Conservation (phyloP, 2,888 invertebrate genomes). For the Pristionchus entomophagus region DNA sequence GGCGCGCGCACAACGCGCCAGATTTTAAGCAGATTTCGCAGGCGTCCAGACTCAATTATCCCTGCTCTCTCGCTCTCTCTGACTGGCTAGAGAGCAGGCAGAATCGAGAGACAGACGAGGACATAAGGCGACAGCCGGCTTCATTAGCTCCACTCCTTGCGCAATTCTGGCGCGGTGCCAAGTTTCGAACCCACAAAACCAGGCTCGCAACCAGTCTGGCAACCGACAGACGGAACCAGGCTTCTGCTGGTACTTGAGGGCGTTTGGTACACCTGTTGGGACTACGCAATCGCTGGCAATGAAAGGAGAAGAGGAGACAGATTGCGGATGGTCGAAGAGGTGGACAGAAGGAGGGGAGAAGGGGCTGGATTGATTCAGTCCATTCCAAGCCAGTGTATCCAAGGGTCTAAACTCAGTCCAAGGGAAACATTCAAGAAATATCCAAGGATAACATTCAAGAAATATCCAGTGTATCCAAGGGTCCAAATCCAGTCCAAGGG, state of each 20-base stretch:
- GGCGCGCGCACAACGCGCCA: constrained; percentile 6
- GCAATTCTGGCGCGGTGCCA: background rate
- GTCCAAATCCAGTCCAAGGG: too few relatives aligned
- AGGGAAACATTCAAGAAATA: too few relatives aligned
- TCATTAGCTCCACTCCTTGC: constrained; percentile 26
- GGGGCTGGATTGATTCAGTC: too few relatives aligned
- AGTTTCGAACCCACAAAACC: too few relatives aligned
- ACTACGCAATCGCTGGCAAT: constrained; percentile 25
- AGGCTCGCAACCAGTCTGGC: too few relatives aligned
- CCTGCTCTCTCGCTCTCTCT: background rate
- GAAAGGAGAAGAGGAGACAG: constrained; percentile 4
- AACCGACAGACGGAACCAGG: background rate
- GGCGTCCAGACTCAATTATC: background rate
- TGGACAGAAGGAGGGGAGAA: background rate
- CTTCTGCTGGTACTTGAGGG: constrained; percentile 21
- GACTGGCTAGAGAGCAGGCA: background rate
- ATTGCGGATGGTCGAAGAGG: constrained; percentile 30
- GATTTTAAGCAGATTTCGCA: constrained; percentile 42
- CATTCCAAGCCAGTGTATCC: too few relatives aligned
- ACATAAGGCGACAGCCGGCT: constrained; percentile 41
- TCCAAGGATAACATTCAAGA: too few relatives aligned
- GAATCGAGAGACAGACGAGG: background rate
- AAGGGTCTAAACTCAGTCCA: too few relatives aligned
- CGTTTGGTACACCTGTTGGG: constrained; percentile 39
- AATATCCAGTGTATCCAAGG: too few relatives aligned